Conservation (phyloP, 2,797 vertebrate species). For the Limnodromus scolopaceus region DNA sequence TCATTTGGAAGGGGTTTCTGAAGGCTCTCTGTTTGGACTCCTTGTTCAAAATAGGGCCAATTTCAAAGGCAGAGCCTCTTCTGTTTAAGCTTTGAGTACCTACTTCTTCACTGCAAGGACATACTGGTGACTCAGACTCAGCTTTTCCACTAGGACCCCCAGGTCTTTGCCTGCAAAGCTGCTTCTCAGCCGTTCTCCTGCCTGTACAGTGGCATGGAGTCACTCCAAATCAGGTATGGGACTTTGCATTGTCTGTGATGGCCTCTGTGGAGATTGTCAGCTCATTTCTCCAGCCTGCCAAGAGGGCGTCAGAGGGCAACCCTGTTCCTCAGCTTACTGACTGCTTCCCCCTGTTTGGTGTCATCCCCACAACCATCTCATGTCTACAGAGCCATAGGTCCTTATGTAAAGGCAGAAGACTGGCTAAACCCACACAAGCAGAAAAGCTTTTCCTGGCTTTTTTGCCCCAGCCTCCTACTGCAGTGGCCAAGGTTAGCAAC, state of each 20-base stretch:
- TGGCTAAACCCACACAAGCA: neutral
- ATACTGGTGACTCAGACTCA: rapidly evolving
- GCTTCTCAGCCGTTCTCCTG: neutral
- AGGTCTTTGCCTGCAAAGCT: neutral
- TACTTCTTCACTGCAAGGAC: neutral
- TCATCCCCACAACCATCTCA: neutral
- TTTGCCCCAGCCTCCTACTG: neutral
- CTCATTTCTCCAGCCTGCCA: neutral
- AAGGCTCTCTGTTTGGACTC: neutral
- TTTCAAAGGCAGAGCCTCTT: neutral
- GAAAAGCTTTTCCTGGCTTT: neutral
- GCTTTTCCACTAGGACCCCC: neutral
- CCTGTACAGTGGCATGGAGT: rapidly evolving
- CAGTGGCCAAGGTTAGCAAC: neutral
- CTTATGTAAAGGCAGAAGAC: neutral
- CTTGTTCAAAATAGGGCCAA: neutral
- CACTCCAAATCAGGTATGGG: too few relatives aligned
- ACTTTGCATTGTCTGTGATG: rapidly evolving
- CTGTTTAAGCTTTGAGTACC: neutral
- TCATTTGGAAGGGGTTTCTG: neutral
- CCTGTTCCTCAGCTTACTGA: neutral
- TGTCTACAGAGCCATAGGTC: neutral
- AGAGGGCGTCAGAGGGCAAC: rapidly evolving
- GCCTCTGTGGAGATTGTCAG: neutral
- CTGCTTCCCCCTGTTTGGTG: neutral